These are phyloP conservation scores for Pseudococcus longispinus DNA, from an alignment of 2,888 invertebrate genomes.

Conservation along the genomic window DNA sequence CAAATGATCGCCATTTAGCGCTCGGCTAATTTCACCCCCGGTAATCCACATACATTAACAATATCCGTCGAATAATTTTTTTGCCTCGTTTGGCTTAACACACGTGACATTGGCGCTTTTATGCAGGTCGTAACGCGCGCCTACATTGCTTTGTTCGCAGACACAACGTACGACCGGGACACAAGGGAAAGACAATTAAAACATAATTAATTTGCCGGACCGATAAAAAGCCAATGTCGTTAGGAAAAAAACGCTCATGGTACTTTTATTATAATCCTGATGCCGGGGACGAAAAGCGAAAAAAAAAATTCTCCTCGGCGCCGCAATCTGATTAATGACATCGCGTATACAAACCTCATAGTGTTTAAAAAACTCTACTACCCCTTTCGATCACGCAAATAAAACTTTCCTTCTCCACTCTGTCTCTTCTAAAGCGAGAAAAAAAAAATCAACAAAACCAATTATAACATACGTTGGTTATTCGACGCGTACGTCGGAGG, in stretches of 20 bases:
- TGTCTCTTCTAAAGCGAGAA: background rate
- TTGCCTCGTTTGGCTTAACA: constrained; percentile 28
- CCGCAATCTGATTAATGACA: constrained; percentile 34
- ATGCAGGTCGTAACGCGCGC: constrained; percentile 21
- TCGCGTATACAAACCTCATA: constrained; percentile 29
- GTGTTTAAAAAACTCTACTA: constrained; percentile 21
- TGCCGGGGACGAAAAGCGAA: background rate
- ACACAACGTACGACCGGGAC: background rate
- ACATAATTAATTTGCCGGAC: constrained; percentile 19
- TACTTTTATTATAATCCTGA: background rate
- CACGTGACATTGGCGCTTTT: constrained; percentile 33
- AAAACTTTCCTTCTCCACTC: background rate
- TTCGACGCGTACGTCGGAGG: constrained; percentile 6
- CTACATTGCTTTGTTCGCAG: constrained; percentile 11
- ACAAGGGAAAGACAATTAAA: constrained; percentile 19
- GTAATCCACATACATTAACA: constrained; percentile 21
- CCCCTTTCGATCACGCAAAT: constrained; percentile 5
- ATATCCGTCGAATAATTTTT: constrained; percentile 14
- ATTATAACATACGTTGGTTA: constrained; percentile 13
- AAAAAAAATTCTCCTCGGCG: background rate
- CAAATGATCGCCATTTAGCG: constrained; percentile 10
- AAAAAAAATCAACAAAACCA: background rate
- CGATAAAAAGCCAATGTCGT: constrained; percentile 36
- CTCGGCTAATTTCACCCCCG: background rate
- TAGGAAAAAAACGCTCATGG: background rate